Base-by-base conservation (phyloP, 1,140 invertebrate species). In the Carcinoscorpius rotundicauda region DNA sequence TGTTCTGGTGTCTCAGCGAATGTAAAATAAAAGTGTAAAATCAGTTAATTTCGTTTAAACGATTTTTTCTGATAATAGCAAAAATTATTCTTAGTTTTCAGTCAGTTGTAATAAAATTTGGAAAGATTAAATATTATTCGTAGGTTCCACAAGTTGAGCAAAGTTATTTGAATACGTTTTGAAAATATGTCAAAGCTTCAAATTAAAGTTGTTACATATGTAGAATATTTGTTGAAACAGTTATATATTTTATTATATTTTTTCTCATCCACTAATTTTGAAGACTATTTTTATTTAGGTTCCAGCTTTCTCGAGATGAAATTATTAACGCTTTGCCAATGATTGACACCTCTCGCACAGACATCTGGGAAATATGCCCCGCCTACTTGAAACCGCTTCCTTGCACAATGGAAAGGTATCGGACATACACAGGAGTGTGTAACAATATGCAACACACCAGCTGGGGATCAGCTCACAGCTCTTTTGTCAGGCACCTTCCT, bases 371-470 rank as follows among this genome's bases (percentile, higher is more conserved):
- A 70, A 82, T 91, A 0, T 95, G 92, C 73, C 91, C 91, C 5
- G 86, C 88, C 1, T 90, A 88, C 74, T 82, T 93, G 68, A 86
- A 87, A 1, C 87, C 89, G 64, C 87, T 93, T 0, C 86, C 91
- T 73, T 94, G 91, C 72, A 67, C 60, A n/a, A 62, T 70, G 6
- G 60, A 68, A 60, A 62, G 94, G 72, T 97, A 94, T 76, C 81
- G 93, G 3, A 80, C 90, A 5, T 84, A 86, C 64, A 91, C 94
- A 75, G 94, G 91, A 0, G 84, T 93, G 3, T 97, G 93, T 78
- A 97, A 93, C 67, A 97, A 97, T 75, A 77, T 95, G 52, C 81
- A 88, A 58, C 84, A 95, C 78, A 91, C 93, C 0, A 87, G 86
- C 1, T 95, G 91, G 91, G 93, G 94, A 1, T 84, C 88, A 9